These are phyloP conservation scores for Speoplatyrhinus poulsoni DNA, from an alignment of 2,113 vertebrate species.

Conservation along the genomic window DNA sequence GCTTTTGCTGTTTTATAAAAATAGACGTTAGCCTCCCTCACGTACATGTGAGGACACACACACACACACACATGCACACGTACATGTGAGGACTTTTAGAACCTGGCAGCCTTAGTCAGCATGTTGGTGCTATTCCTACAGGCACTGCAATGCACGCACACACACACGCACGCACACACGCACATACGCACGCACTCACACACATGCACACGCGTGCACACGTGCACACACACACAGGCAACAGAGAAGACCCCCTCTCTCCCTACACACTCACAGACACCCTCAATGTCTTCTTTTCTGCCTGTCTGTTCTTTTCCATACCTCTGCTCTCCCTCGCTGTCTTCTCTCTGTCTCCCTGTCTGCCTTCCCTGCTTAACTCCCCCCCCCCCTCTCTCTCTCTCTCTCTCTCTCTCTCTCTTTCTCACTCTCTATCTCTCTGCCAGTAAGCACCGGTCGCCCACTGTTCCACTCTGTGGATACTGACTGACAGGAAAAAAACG, in stretches of 20 bases:
- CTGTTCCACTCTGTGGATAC: slow-evolving; percentile 46
- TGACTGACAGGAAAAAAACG: slow-evolving; percentile 45
- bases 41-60: not conserved
- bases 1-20: not conserved
- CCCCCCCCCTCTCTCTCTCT: slow-evolving; percentile 77
- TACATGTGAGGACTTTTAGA: not conserved
- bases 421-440: slow-evolving; percentile 3
- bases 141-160: too few relatives aligned
- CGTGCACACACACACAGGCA: not conserved
- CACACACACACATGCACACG: not conserved
- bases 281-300: slow-evolving; percentile 37
- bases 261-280: slow-evolving; percentile 41
- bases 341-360: slow-evolving; percentile 54
- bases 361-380: slow-evolving; percentile 73
- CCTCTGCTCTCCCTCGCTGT: slow-evolving; percentile 43
- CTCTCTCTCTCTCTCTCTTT: slow-evolving; percentile 74
- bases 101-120: not conserved
- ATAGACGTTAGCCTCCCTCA: not conserved
- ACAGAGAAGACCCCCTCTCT: not conserved
- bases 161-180: not conserved
- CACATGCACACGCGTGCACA: too few relatives aligned
- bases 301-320: slow-evolving; percentile 62
- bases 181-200: slow-evolving; percentile 43
- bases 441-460: slow-evolving; percentile 29
- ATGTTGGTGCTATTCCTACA: not conserved